Evolutionary conservation across 2,113 vertebrate species (phyloP).

Genomic region (Pollachius pollachius): DNA sequence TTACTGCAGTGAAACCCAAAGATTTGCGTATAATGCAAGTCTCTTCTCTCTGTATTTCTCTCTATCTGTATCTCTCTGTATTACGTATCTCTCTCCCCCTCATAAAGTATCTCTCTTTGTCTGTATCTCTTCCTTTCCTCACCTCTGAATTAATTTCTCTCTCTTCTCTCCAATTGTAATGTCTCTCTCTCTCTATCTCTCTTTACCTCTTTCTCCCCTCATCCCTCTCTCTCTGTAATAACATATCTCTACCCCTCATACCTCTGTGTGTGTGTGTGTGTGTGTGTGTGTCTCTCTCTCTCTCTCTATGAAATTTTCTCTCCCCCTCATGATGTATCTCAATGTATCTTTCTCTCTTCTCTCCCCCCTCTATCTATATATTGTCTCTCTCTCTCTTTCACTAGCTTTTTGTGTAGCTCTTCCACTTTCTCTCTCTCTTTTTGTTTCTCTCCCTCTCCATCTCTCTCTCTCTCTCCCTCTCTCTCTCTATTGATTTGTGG

Average conservation of each 20-base stretch:
- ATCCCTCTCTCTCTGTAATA: not conserved
- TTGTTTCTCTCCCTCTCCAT: not conserved
- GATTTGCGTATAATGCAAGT: not conserved
- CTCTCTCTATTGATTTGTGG: too few relatives aligned
- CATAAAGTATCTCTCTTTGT: not conserved
- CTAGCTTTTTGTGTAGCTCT: not conserved
- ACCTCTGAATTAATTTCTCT: not conserved
- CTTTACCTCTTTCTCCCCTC: not conserved
- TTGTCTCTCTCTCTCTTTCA: not conserved
- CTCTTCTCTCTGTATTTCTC: not conserved
- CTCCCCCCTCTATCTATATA: not conserved
- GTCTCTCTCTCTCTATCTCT: not conserved
- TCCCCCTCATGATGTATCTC: too few relatives aligned
- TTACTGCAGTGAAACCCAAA: too few relatives aligned
- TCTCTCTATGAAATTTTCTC: too few relatives aligned
- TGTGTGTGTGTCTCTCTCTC: too few relatives aligned
- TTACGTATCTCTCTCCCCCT: not conserved
- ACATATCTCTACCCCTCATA: too few relatives aligned
- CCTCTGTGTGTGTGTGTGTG: too few relatives aligned
- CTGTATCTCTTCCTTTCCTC: not conserved
- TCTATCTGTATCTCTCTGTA: not conserved
- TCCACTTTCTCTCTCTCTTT: not conserved
- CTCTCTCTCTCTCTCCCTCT: too few relatives aligned
- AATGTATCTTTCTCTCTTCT: too few relatives aligned
- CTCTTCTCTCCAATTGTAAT: not conserved